Base-by-base conservation (phyloP, 2,888 invertebrate species). In the Baronia brevicornis region DNA sequence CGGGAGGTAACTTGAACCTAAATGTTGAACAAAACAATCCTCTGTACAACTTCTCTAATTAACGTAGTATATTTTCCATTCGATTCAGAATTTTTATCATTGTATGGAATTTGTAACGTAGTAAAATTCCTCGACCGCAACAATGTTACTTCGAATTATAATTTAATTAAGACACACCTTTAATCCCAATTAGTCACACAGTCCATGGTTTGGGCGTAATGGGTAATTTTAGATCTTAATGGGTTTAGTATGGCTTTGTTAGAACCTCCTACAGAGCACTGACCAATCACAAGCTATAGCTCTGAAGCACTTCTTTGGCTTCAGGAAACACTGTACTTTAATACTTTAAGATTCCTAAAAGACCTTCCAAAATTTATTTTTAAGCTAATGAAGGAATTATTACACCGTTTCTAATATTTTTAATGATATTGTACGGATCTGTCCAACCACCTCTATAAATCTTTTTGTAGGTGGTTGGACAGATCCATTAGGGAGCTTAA, bases 151-250 rank as follows among this genome's bases (percentile, higher is more conserved):
- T 56, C 54, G 63, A 69, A 71, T 75, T 72, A 73, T 78, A 79
- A 80, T 80, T 80, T 74, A 84, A 84, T 84, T 80, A 80, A 78
- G 75, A 75, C 64, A 73, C 72, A 70, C 69, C 69, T 74, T 72
- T 77, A 75, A 79, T 71, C 58, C 68, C 78, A 80, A 82, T 84
- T 82, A 80, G 82, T 78, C 79, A 79, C 77, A 79, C 79, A 60
- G 69, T 65, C 64, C 68, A 61, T 48, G 62, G 67, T 74, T 77
- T 78, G 79, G 80, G 78, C 79, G 79, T 77, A 63, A 58, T 64
- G 54, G 63, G 80, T 79, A 82, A 82, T 79, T 75, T 68, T 78
- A 82, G 66, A 74, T 55, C 60, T 58, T 73, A 72, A 79, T 77
- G 65, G 73, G 61, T 70, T 79, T 75, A 78, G 53, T 49, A 62